phyloP scores from a whole-genome alignment of 2,888 invertebrate species.

The Eupelmus urozonus region DNA sequence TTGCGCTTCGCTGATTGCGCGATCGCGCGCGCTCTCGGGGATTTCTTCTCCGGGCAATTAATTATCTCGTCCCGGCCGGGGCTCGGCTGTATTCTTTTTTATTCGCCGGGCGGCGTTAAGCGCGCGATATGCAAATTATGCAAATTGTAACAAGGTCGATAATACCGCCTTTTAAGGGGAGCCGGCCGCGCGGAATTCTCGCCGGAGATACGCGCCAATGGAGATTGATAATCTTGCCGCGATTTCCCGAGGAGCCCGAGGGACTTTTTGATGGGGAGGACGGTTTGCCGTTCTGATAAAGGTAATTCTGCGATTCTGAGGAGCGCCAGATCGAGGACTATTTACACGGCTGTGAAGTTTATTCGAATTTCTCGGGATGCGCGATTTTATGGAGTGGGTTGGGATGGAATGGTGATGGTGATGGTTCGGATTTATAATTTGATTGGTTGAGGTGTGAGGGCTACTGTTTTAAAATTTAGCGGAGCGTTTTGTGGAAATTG shows the following conservation, averaged over 20 bases:
- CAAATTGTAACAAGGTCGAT: conserved; percentile 49
- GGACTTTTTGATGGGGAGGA: not conserved
- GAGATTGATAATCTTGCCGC: conserved; percentile 15
- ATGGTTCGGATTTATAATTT: too few species aligned
- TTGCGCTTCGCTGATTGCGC: conserved; percentile 43
- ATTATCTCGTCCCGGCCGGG: conserved; percentile 48
- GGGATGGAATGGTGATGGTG: too few species aligned
- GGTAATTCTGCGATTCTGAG: conserved; percentile 1
- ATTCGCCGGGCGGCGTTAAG: not conserved
- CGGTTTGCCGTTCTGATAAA: not conserved
- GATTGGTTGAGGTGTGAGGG: too few species aligned
- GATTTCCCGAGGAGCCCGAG: not conserved
- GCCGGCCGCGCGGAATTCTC: conserved; percentile 1
- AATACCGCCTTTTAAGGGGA: conserved; percentile 12
- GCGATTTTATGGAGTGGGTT: too few species aligned
- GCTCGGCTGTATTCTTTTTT: not conserved
- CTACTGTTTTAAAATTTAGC: too few species aligned
- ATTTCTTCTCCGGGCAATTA: conserved; percentile 29
- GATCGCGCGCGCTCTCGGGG: conserved; percentile 12
- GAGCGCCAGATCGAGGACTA: not conserved
- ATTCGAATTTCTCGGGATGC: too few species aligned
- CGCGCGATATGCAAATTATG: conserved; percentile 47
- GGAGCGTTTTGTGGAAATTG: not conserved
- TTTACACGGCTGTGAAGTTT: not conserved
- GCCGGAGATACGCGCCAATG: not conserved